phyloP scores from a whole-genome alignment of 2,888 invertebrate species.

The Acleris sparsana region DNA sequence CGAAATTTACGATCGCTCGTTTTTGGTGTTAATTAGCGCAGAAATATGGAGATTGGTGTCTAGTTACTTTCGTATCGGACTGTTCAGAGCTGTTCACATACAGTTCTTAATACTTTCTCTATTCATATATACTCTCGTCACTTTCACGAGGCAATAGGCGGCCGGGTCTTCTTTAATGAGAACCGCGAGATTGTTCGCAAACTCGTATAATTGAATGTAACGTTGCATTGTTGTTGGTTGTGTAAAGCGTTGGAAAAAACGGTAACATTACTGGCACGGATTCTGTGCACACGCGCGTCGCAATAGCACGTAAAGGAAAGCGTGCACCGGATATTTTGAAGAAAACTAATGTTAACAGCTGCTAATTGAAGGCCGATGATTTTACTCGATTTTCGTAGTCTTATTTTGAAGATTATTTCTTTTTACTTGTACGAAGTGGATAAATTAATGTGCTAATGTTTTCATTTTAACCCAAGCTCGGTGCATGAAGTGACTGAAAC shows the following conservation, averaged over 20 bases:
- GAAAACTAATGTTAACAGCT: background rate
- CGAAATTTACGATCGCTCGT: slow-evolving; percentile 28
- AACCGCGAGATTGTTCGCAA: slow-evolving; percentile 61
- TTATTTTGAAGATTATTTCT: too few relatives aligned
- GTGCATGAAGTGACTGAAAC: too few relatives aligned
- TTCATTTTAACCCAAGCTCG: too few relatives aligned
- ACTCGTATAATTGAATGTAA: slow-evolving; percentile 62
- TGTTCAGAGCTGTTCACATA: slow-evolving; percentile 53
- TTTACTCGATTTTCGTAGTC: too few relatives aligned
- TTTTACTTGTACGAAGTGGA: too few relatives aligned
- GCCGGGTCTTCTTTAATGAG: slow-evolving; percentile 61
- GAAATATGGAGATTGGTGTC: slow-evolving; percentile 47
- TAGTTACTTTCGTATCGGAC: slow-evolving; percentile 64
- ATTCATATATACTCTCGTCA: slow-evolving; percentile 70
- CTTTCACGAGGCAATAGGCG: slow-evolving; percentile 62
- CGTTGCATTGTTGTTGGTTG: slow-evolving; percentile 59
- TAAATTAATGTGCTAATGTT: too few relatives aligned
- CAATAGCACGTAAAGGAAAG: slow-evolving; percentile 30
- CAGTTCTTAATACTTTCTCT: slow-evolving; percentile 71
- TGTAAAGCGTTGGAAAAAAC: slow-evolving; percentile 55
- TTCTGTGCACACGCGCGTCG: slow-evolving; percentile 35
- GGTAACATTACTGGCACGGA: slow-evolving; percentile 44
- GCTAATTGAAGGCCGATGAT: too few relatives aligned
- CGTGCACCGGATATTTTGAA: slow-evolving; percentile 30
- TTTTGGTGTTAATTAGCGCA: slow-evolving; percentile 42